These are phyloP conservation scores for Poecilia gillii DNA, from an alignment of 2,797 vertebrate genomes.

Conservation along the genomic window DNA sequence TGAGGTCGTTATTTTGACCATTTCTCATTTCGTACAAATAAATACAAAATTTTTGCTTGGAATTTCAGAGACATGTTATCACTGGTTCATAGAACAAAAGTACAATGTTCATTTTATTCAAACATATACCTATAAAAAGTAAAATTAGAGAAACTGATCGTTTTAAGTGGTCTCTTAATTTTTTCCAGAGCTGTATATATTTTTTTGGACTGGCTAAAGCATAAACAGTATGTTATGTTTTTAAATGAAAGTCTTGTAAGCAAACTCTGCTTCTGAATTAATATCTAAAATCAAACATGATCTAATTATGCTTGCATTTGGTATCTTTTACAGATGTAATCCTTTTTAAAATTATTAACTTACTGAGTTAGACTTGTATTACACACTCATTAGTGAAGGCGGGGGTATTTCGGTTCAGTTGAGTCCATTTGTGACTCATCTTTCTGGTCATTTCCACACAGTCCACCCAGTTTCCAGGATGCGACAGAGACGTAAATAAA, in stretches of 20 bases:
- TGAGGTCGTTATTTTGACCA: too few relatives aligned
- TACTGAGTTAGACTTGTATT: neutral
- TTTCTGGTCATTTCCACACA: conserved; percentile 33
- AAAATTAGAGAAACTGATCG: too few relatives aligned
- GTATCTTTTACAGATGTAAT: neutral
- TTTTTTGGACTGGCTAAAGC: neutral
- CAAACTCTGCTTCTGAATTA: neutral
- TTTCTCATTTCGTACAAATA: too few relatives aligned
- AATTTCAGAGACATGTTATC: too few relatives aligned
- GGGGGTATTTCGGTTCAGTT: conserved; percentile 42
- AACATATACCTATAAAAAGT: too few relatives aligned
- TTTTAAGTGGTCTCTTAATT: too few relatives aligned
- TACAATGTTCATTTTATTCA: too few relatives aligned
- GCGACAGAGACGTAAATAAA: conserved; percentile 38
- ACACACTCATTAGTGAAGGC: neutral
- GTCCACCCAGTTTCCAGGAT: conserved; percentile 71
- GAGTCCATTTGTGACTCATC: conserved; percentile 59
- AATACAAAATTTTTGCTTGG: too few relatives aligned
- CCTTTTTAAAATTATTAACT: neutral
- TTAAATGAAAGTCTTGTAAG: neutral
- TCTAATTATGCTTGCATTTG: neutral
- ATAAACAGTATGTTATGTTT: neutral
- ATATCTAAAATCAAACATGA: neutral
- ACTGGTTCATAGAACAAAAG: too few relatives aligned
- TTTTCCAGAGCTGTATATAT: too few relatives aligned